Percentiles rank a stretch among this genome's conserved stretches.
Evolutionary conservation across 2,113 vertebrate genomes (phyloP).

Genomic region (Lophura nycthemera): DNA sequence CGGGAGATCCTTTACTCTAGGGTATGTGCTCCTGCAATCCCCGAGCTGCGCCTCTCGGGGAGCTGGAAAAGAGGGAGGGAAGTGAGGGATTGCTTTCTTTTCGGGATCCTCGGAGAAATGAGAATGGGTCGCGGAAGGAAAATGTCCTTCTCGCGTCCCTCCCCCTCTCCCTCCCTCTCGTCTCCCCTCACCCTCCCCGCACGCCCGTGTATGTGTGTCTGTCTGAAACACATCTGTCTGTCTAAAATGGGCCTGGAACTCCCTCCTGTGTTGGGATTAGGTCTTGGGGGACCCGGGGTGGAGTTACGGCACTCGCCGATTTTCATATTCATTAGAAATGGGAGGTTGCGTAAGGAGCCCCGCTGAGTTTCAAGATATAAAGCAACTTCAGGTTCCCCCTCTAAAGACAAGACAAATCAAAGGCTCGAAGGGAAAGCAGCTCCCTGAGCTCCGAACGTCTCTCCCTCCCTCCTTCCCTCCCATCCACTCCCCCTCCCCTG

Average conservation of each 20-base stretch:
- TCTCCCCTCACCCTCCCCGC: conserved; percentile 17
- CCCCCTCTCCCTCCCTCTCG: background rate
- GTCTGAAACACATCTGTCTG: conserved; percentile 55
- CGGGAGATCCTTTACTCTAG: conserved; percentile 56
- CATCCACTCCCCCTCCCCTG: conserved; percentile 8
- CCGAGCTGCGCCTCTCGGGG: conserved; percentile 32
- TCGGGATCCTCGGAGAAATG: conserved; percentile 51
- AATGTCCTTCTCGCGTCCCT: background rate
- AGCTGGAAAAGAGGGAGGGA: background rate
- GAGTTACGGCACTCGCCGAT: conserved; percentile 80
- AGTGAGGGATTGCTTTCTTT: conserved; percentile 12
- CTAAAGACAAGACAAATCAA: conserved; percentile 83
- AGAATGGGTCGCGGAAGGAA: conserved; percentile 22
- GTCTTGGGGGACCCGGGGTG: conserved; percentile 80
- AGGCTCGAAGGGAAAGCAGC: conserved; percentile 69
- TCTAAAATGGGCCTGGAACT: conserved; percentile 73
- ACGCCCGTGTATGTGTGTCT: background rate
- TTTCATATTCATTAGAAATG: conserved; percentile 87
- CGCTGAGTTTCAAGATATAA: conserved; percentile 87
- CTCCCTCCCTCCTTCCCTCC: conserved; percentile 52
- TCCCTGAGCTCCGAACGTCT: conserved; percentile 35
- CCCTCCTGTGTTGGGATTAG: conserved; percentile 72
- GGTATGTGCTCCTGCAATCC: conserved; percentile 50
- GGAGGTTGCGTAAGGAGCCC: conserved; percentile 81
- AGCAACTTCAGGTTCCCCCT: conserved; percentile 80